Evolutionary conservation across 2,797 vertebrate genomes (phyloP).

Genomic region (Furcifer pardalis): DNA sequence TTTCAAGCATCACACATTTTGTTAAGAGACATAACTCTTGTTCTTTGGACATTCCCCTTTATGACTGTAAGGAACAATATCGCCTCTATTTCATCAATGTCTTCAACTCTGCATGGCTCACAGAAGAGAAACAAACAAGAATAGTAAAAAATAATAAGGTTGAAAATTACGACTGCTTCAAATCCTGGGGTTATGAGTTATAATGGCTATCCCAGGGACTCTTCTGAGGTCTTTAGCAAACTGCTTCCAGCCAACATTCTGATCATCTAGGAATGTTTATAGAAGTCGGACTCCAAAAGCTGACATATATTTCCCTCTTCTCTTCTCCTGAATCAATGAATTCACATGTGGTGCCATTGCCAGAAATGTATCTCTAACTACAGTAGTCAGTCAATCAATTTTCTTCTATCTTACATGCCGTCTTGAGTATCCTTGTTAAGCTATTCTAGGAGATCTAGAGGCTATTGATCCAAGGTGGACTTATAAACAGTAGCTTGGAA

Average conservation of each 20-base stretch:
- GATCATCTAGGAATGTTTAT: neutral
- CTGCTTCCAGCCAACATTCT: neutral
- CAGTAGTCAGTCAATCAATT: slow-evolving; percentile 44
- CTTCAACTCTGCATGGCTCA: neutral
- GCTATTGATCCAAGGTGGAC: slow-evolving; percentile 45
- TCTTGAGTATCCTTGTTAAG: slow-evolving; percentile 50
- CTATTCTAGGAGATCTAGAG: slow-evolving; percentile 51
- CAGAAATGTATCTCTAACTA: slow-evolving; percentile 38
- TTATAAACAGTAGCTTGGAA: slow-evolving; percentile 43
- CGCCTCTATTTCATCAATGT: no score
- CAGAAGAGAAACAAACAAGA: neutral
- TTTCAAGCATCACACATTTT: no score
- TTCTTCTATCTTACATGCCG: slow-evolving; percentile 34
- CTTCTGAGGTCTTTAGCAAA: neutral
- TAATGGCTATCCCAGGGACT: neutral
- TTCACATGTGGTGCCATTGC: slow-evolving; percentile 18
- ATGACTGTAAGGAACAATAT: no score
- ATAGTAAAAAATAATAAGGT: neutral
- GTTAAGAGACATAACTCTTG: no score
- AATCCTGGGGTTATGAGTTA: neutral
- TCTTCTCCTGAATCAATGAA: slow-evolving; percentile 23
- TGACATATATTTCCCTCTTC: neutral
- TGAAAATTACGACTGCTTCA: neutral
- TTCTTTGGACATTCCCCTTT: no score
- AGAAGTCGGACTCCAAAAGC: neutral